Percentiles rank a stretch among this genome's conserved stretches.
Evolutionary conservation across 2,888 invertebrate genomes (phyloP).

Genomic region (Cordilura impudica): DNA sequence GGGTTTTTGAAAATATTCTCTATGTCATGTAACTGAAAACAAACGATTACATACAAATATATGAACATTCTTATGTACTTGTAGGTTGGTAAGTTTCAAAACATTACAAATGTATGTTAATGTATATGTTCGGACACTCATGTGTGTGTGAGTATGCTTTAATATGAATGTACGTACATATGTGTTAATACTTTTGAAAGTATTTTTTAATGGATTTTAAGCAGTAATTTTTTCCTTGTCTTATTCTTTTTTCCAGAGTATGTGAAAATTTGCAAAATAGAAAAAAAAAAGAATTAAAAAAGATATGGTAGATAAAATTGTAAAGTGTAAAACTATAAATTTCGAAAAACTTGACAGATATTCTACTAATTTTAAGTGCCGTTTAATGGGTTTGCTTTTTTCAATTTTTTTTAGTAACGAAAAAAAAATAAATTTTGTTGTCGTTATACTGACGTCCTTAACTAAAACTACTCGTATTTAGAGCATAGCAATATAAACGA

Average conservation of each 20-base stretch:
- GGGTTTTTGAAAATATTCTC: background rate
- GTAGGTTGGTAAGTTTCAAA: background rate
- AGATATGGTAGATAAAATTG: slow-evolving; percentile 40
- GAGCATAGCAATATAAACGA: slow-evolving; percentile 15
- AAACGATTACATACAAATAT: background rate
- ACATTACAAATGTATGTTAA: slow-evolving; percentile 48
- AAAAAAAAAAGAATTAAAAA: background rate
- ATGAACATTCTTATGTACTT: background rate
- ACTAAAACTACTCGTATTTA: slow-evolving; percentile 1
- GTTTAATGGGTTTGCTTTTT: slow-evolving; percentile 56
- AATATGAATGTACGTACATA: background rate
- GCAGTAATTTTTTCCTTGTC: slow-evolving; percentile 41
- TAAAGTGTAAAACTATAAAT: slow-evolving; percentile 60
- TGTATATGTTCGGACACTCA: slow-evolving; percentile 40
- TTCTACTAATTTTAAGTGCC: slow-evolving; percentile 62
- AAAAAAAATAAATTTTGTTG: background rate
- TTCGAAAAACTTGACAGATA: slow-evolving; percentile 58
- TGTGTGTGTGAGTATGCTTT: slow-evolving; percentile 12
- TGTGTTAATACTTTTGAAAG: slow-evolving; percentile 56
- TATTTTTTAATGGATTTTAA: slow-evolving; percentile 63
- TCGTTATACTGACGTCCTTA: background rate
- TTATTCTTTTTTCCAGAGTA: background rate
- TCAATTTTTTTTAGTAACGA: background rate
- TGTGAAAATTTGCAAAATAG: slow-evolving; percentile 12
- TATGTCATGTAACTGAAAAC: background rate